A percentile compares a stretch with the other conserved stretches of the same genome.
Conservation (phyloP, 2,113 vertebrate species). For the Phycodurus eques region DNA sequence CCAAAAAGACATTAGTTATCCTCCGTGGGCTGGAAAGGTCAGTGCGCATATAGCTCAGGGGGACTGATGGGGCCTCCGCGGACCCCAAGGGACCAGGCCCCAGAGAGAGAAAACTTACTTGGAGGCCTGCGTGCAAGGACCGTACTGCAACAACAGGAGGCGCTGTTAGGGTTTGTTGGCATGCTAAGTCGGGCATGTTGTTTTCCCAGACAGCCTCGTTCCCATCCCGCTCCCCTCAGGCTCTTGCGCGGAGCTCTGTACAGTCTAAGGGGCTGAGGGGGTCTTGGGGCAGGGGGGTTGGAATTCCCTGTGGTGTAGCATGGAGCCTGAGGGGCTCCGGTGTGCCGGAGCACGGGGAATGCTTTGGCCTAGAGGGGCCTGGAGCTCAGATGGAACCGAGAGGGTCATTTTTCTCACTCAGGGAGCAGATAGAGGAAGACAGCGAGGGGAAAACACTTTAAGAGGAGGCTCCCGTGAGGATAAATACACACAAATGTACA, state of each 20-base stretch:
- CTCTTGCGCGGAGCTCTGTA: conserved; percentile 60
- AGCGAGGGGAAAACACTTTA: conserved; percentile 66
- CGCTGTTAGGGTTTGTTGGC: conserved; percentile 49
- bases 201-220: conserved; percentile 62
- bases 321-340: conserved; percentile 65
- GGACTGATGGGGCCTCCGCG: conserved; percentile 26
- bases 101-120: conserved; percentile 56
- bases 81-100: conserved; percentile 58
- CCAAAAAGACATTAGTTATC: conserved; percentile 55
- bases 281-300: conserved; percentile 61
- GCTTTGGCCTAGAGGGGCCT: conserved; percentile 65
- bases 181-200: conserved; percentile 60
- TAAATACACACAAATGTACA: conserved; percentile 36
- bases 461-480: conserved; percentile 64
- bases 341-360: conserved; percentile 67
- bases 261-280: conserved; percentile 66
- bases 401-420: conserved; percentile 64
- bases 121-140: conserved; percentile 44
- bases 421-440: conserved; percentile 61
- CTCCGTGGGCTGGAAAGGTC: conserved; percentile 60
- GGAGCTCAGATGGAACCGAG: conserved; percentile 74
- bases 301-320: conserved; percentile 67
- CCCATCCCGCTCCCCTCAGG: conserved; percentile 43
- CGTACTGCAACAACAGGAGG: conserved; percentile 60
- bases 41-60: conserved; percentile 54